Conservation (phyloP, 2,113 vertebrate genomes). For the Periophthalmodon schlosseri region DNA sequence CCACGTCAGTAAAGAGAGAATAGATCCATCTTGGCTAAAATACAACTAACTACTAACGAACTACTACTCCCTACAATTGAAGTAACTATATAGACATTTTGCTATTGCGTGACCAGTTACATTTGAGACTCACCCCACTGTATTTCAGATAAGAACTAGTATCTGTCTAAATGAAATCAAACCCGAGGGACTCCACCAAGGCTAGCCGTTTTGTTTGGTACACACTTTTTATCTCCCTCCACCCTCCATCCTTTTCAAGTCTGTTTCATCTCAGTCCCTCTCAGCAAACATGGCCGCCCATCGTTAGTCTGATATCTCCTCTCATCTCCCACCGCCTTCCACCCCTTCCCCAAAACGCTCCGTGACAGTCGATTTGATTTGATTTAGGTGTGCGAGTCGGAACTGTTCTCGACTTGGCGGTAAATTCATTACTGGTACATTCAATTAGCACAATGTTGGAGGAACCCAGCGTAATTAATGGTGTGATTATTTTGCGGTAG, state of each 20-base stretch:
- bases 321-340: background rate
- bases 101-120: no score
- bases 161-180: conserved; percentile 9
- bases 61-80: no score
- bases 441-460: conserved; percentile 14
- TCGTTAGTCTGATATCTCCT: background rate
- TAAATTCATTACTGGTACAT: conserved; percentile 5
- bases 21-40: no score
- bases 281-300: conserved; percentile 1
- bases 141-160: background rate
- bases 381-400: background rate
- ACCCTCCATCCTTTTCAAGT: background rate
- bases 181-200: background rate
- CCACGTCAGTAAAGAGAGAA: no score
- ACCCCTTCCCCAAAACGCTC: background rate
- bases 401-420: background rate
- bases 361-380: conserved; percentile 1
- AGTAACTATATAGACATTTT: background rate
- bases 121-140: background rate
- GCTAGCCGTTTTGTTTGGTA: background rate
- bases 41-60: no score
- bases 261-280: background rate
- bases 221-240: background rate
- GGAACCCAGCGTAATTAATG: conserved; percentile 1
- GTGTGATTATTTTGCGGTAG: conserved; percentile 8